A percentile compares a stretch with the other conserved stretches of the same genome.
These are phyloP conservation scores for Porites lutea DNA, from an alignment of 64 coral and sea anemone genomes.

Conservation along the genomic window DNA sequence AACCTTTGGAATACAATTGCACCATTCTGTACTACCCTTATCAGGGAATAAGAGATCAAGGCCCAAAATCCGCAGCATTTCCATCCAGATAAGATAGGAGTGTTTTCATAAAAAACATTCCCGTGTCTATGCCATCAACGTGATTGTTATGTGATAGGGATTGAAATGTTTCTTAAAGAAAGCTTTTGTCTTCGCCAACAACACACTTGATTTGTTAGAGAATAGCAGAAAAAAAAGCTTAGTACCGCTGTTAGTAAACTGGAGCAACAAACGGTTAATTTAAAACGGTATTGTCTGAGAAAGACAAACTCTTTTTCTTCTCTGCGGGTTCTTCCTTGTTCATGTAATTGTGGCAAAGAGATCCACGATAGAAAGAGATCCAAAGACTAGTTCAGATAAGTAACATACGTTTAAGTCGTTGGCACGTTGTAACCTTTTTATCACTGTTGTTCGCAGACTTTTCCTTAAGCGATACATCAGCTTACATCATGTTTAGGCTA, in stretches of 20 bases:
- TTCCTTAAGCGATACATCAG: not conserved
- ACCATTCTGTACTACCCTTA: constrained; percentile 1
- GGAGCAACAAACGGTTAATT: not conserved
- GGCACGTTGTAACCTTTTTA: not conserved
- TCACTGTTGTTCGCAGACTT: not conserved
- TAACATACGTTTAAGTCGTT: not conserved
- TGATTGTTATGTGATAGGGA: constrained; percentile 26
- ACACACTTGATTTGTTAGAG: constrained; percentile 28
- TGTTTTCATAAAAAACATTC: constrained; percentile 51
- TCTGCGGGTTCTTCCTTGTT: not conserved
- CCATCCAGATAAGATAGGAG: constrained; percentile 28
- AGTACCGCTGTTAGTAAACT: not conserved
- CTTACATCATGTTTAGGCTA: no score
- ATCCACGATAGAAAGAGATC: not conserved
- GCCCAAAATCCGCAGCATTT: constrained; percentile 33
- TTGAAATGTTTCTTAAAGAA: constrained; percentile 44
- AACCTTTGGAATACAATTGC: not conserved
- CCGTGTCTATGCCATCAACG: not conserved
- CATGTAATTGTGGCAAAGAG: not conserved
- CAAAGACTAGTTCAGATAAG: not conserved
- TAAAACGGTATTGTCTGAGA: not conserved
- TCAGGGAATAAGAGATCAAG: constrained; percentile 26
- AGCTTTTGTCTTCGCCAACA: constrained; percentile 49
- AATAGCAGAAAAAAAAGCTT: constrained; percentile 12
- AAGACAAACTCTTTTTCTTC: not conserved